phyloP scores from a whole-genome alignment of 1,140 invertebrate genomes.

The Thaumatotibia leucotreta region DNA sequence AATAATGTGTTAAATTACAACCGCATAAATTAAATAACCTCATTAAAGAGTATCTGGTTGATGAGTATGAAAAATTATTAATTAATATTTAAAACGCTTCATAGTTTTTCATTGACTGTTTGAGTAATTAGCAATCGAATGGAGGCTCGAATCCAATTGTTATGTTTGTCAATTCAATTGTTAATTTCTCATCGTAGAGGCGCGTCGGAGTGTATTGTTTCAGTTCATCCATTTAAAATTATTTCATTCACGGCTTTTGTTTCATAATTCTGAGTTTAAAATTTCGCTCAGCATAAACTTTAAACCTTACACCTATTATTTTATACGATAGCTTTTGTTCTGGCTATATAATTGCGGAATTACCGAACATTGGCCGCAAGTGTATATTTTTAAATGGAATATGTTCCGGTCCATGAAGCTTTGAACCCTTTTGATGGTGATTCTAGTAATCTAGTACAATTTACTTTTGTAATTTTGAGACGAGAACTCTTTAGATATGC shows the following conservation, averaged over 20 bases:
- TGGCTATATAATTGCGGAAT: not conserved
- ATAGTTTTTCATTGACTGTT: constrained; percentile 40
- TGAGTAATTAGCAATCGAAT: constrained; percentile 57
- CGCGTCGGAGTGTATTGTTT: constrained; percentile 39
- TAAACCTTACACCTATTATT: not conserved
- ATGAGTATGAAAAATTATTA: constrained; percentile 26
- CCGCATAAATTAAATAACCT: not conserved
- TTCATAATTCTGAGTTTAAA: constrained; percentile 24
- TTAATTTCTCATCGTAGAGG: constrained; percentile 49
- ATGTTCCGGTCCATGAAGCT: not conserved
- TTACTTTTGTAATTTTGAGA: constrained; percentile 20
- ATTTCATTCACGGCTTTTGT: constrained; percentile 1
- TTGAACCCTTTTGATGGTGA: not conserved
- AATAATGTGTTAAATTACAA: not conserved
- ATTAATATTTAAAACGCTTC: constrained; percentile 57
- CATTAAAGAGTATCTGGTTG: not conserved
- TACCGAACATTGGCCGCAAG: not conserved
- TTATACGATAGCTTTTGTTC: not conserved
- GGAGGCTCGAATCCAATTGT: constrained; percentile 44
- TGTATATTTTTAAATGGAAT: not conserved
- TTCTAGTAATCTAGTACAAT: constrained; percentile 14
- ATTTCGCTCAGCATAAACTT: constrained; percentile 19
- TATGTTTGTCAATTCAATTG: constrained; percentile 54
- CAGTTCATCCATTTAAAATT: constrained; percentile 27
- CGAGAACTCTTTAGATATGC: not conserved